Evolutionary conservation across 2,797 vertebrate species (phyloP), one percentile per base, ranked within the genome.

Genomic region (Cercopithecus mitis): DNA sequence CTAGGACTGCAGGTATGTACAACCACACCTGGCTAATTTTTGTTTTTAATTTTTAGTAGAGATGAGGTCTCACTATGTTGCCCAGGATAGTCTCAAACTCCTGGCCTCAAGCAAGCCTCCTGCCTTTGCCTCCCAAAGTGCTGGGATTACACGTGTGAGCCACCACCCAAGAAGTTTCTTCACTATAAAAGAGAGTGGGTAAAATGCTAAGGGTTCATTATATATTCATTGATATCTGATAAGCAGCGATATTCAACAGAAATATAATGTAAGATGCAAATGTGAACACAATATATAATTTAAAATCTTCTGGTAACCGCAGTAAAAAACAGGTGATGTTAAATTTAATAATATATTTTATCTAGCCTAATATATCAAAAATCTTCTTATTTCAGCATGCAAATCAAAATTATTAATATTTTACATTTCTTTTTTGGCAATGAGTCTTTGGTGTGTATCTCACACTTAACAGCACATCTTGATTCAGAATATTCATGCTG

Each of bases 291-390:
- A 81, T 47, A n/a, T 30, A 30, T 2, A 50, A 47, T 88, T 94
- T 91, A 47, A 91, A 72, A 45, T 75, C 82, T 90, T 95, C 57
- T 39, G 93, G 47, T 30, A 95, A 70, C 22, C 43, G 87, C 14
- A 95, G 15, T 52, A 83, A 94, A 93, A 88, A 45, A 61, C 30
- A 50, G 7, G 3, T 91, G 12, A 83, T 52, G 75, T 47, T 88
- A 96, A 96, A 79, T 52, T 80, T 80, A 85, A 73, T 58, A 83
- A 77, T 43, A 61, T 85, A 86, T 82, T 93, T 90, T 77, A 95
- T 58, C 80, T 55, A 22, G 90, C 30, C 27, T 45, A 90, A 47
- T 55, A 67, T 19, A 88, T 86, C 20, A 47, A 96, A 90, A 81
- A 80, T 95, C 33, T 41, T 25, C 27, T 41, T 25, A 94, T 90